phyloP scores from a whole-genome alignment of 2,888 invertebrate species.

The Epistrophe eligans region DNA sequence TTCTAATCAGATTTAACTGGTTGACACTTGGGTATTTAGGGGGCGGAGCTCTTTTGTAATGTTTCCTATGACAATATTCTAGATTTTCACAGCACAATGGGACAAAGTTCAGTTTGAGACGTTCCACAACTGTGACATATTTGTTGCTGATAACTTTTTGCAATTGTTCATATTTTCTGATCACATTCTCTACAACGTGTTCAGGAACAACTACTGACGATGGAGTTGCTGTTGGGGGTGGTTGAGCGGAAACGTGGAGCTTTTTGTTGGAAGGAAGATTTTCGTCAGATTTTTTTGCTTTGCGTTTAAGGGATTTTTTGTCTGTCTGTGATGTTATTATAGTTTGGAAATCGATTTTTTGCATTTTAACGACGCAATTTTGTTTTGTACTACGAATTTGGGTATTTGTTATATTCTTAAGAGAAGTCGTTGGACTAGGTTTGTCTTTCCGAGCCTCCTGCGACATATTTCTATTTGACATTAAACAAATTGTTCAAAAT shows the following conservation, averaged over 20 bases:
- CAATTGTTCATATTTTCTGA: conserved; percentile 76
- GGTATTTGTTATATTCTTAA: conserved; percentile 40
- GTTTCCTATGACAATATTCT: conserved; percentile 79
- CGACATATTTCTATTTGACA: conserved; percentile 12
- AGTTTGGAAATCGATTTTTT: conserved; percentile 20
- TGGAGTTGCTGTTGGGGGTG: background rate
- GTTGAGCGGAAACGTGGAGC: background rate
- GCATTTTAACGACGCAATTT: conserved; percentile 48
- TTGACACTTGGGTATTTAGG: conserved; percentile 78
- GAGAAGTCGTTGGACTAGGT: background rate
- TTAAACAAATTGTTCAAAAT: background rate
- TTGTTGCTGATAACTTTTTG: conserved; percentile 80
- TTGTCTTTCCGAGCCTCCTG: background rate
- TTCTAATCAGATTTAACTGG: conserved; percentile 78
- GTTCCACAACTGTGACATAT: conserved; percentile 80
- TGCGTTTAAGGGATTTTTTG: conserved; percentile 22
- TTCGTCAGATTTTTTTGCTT: background rate
- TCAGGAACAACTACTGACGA: background rate
- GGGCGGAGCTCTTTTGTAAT: conserved; percentile 79
- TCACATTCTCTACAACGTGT: conserved; percentile 22
- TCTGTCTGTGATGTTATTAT: background rate
- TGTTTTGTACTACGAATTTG: background rate
- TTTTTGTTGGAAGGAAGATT: background rate
- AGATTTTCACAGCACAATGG: conserved; percentile 81
- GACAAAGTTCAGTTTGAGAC: conserved; percentile 79